Percentiles rank a stretch among this genome's conserved stretches.
Conservation (phyloP, 2,888 invertebrate species). For the Eueremaeus valkanovi region DNA sequence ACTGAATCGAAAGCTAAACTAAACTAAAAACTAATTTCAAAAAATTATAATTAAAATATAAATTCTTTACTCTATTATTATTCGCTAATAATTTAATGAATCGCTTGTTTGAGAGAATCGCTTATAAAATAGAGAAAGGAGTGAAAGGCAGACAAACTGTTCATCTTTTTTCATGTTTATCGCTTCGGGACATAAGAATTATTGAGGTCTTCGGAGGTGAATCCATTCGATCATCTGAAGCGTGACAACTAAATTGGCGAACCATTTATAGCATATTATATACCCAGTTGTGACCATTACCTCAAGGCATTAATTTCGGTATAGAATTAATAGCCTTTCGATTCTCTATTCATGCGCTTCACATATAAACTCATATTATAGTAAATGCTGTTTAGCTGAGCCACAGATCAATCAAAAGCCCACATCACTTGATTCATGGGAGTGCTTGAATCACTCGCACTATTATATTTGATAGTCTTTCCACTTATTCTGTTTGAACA, state of each 20-base stretch:
- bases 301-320: constrained; percentile 22
- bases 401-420: constrained; percentile 8
- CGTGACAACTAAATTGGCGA: constrained; percentile 32
- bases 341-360: constrained; percentile 16
- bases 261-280: constrained; percentile 21
- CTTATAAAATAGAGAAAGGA: no score
- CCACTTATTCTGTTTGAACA: constrained; percentile 6
- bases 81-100: no score
- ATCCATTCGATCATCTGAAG: constrained; percentile 11
- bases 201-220: background rate
- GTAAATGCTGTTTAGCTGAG: constrained; percentile 5
- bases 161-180: background rate
- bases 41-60: background rate
- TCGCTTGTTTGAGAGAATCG: no score
- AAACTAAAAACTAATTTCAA: background rate
- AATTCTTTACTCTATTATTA: no score
- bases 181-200: background rate
- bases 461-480: constrained; percentile 4
- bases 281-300: constrained; percentile 24
- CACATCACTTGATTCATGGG: constrained; percentile 3
- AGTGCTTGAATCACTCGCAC: background rate
- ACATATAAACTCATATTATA: background rate
- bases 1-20: background rate
- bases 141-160: background rate
- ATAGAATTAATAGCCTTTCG: constrained; percentile 21